Evolutionary conservation across 2,113 vertebrate genomes (phyloP).

Genomic region (Octodon degus): DNA sequence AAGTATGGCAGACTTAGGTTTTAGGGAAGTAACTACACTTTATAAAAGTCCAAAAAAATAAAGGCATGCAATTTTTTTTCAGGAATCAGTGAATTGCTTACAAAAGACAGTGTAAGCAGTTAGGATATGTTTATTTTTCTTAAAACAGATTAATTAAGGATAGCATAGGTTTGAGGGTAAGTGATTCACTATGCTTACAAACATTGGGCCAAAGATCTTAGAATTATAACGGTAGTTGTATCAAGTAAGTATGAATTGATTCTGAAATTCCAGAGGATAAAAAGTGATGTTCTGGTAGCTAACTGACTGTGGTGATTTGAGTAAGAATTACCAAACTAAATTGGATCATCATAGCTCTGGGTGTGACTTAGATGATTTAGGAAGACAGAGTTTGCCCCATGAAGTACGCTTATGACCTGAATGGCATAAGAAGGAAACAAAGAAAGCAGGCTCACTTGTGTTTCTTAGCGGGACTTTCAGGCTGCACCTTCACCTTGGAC

Average conservation of each 20-base stretch:
- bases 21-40: not conserved
- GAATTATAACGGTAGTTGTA: not conserved
- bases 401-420: not conserved
- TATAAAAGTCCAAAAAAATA: not conserved
- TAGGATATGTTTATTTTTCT: no score
- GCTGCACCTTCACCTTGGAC: not conserved
- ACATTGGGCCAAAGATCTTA: not conserved
- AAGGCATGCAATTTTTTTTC: not conserved
- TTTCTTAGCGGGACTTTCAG: not conserved
- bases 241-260: not conserved
- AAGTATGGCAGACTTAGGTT: not conserved
- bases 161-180: accelerated
- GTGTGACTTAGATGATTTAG: not conserved
- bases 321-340: not conserved
- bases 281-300: not conserved
- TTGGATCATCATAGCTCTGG: not conserved
- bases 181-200: not conserved
- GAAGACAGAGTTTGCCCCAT: not conserved
- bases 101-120: not conserved
- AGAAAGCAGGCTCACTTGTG: not conserved
- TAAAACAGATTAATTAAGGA: not conserved
- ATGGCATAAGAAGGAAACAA: not conserved
- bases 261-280: not conserved
- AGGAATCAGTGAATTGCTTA: not conserved
- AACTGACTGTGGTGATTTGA: not conserved